Base-by-base conservation (phyloP, 2,797 vertebrate genomes). In the Pelodytes ibericus region DNA sequence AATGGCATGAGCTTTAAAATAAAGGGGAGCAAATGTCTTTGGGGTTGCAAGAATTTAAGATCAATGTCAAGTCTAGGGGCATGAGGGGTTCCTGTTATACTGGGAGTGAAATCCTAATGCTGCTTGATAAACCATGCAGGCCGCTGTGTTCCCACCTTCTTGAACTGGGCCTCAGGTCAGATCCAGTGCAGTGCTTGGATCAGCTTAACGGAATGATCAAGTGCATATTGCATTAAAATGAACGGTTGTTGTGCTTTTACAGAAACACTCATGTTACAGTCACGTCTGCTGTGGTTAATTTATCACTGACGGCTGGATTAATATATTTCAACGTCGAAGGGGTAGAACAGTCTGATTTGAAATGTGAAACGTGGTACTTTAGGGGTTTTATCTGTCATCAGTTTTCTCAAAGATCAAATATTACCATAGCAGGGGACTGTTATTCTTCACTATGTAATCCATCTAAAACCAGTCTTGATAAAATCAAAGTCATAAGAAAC, bases 391-490 rank as follows among this genome's bases (percentile, higher is more conserved):
- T 68, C 64, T 75, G 31, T 68, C 64, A 75, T 49, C 73, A 26
- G 11, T 9, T 26, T 47, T 33, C 63, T 49, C n/a, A 26, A 30
- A 49, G 63, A 67, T 59, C 39, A 68, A 75, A 51, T 36, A 61
- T 51, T 53, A 51, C 15, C 56, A 20, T 25, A 24, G 64, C 27
- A 47, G 63, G 72, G 63, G 72, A 51, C 2, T 67, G 31, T 49
- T 24, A 67, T 74, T 74, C 72, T 33, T 36, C 39, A 36, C 66
- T 53, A 60, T 25, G 15, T 74, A 75, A 75, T 68, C 36, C 39
- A 61, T 29, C 22, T 58, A 18, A 70, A 39, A 41, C 49, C 15
- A 25, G 15, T 39, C 53, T 58, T 69, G 51, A 57, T 27, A 31
- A 66, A 75, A 67, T 68, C 72, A 74, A 75, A 68, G 64, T n/a